These are phyloP conservation scores for Hipparchia sbordonii DNA, from an alignment of 2,888 invertebrate genomes.

Conservation along the genomic window DNA sequence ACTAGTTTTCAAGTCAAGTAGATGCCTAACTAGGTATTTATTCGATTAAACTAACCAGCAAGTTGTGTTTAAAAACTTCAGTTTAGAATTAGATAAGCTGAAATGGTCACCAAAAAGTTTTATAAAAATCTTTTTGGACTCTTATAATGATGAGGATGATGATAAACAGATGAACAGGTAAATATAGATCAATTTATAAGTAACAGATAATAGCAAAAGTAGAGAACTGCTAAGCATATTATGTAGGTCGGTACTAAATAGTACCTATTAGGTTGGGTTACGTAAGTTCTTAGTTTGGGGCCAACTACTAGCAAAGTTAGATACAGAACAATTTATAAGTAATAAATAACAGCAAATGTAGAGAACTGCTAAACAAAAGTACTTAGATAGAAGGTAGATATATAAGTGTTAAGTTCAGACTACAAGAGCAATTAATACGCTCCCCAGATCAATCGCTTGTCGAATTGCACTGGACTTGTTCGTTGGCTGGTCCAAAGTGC, in stretches of 20 bases:
- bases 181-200: too few species aligned
- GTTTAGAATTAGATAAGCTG: too few species aligned
- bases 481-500: conserved; percentile 36
- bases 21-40: too few species aligned
- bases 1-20: too few species aligned
- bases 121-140: too few species aligned
- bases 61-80: too few species aligned
- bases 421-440: conserved; percentile 73
- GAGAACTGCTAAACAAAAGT: conserved; percentile 15
- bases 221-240: neutral
- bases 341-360: neutral
- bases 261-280: neutral
- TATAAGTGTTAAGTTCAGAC: conserved; percentile 54
- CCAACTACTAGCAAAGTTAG: neutral
- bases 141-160: too few species aligned
- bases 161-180: too few species aligned
- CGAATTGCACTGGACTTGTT: conserved; percentile 68
- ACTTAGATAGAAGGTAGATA: neutral
- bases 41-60: too few species aligned
- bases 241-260: neutral
- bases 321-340: neutral
- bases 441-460: conserved; percentile 80
- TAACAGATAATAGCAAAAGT: too few species aligned
- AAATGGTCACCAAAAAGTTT: too few species aligned
- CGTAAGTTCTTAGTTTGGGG: too few species aligned